A percentile compares a stretch with the other conserved stretches of the same genome.
Evolutionary conservation across 2,113 vertebrate genomes (phyloP).

Genomic region (Leptobrachium ailaonicum): DNA sequence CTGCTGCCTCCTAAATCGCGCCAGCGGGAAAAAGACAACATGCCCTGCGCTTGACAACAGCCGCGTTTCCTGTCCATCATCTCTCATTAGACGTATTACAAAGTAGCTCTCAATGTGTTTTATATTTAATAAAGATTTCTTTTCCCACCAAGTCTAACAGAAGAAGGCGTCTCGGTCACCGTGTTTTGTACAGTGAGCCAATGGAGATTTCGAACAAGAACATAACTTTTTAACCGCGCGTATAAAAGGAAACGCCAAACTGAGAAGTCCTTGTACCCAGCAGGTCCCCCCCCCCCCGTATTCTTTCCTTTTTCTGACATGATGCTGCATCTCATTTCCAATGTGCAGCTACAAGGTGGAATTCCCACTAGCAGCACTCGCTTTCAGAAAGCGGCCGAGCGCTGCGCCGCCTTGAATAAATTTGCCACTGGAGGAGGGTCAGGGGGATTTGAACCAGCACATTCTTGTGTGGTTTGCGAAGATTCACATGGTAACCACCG

Average conservation of each 20-base stretch:
- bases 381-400: slow-evolving; percentile 77
- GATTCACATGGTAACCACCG: slow-evolving; percentile 97
- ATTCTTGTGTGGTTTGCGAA: slow-evolving; percentile 95
- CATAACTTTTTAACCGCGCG: background rate
- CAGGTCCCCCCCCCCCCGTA: background rate
- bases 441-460: slow-evolving; percentile 92
- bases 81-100: too few species aligned
- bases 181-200: background rate
- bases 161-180: too few species aligned
- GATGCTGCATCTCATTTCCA: slow-evolving; percentile 74
- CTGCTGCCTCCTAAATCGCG: too few species aligned
- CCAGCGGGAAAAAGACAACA: too few species aligned
- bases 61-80: too few species aligned
- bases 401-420: slow-evolving; percentile 91
- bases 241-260: slow-evolving; percentile 16
- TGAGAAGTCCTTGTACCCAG: slow-evolving; percentile 43
- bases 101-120: too few species aligned
- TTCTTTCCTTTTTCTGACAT: slow-evolving; percentile 38
- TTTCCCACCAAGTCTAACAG: too few species aligned
- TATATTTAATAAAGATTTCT: too few species aligned
- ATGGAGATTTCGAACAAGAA: background rate
- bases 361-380: slow-evolving; percentile 72
- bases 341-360: slow-evolving; percentile 75
- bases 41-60: too few species aligned
- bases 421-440: slow-evolving; percentile 78